Percentiles rank a stretch among this genome's conserved stretches.
These are phyloP conservation scores for Psittacula derbiana DNA, from an alignment of 2,797 vertebrate genomes.

Conservation along the genomic window DNA sequence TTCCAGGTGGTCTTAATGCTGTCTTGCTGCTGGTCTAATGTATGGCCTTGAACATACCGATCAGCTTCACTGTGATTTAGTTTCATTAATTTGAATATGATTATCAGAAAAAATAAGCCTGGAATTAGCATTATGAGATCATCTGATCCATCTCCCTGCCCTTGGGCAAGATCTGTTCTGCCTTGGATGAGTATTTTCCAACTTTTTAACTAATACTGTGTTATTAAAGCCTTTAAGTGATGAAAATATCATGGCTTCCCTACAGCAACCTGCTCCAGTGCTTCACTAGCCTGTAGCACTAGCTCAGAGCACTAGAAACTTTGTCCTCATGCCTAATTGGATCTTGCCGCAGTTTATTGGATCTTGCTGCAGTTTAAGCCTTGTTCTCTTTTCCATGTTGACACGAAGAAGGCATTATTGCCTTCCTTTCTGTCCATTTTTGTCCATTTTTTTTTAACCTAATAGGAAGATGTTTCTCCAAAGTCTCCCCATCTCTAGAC, in stretches of 20 bases:
- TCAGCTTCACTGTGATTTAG: not conserved
- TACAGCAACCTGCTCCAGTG: not conserved
- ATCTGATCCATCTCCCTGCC: not conserved
- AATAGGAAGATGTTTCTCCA: not conserved
- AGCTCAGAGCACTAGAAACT: not conserved
- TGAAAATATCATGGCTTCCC: not conserved
- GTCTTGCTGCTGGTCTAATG: not conserved
- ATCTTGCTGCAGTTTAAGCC: not conserved
- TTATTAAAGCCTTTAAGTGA: not conserved
- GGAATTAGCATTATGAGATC: not conserved
- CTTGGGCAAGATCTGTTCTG: not conserved
- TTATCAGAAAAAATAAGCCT: slow-evolving; percentile 14
- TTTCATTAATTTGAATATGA: not conserved
- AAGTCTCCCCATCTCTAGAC: not conserved
- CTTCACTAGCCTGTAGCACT: not conserved
- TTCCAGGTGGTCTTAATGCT: not conserved
- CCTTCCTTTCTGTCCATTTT: not conserved
- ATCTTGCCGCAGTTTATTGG: not conserved
- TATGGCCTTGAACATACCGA: not conserved
- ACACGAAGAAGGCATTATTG: not conserved
- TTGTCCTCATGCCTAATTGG: not conserved
- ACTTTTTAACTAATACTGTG: not conserved
- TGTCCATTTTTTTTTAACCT: not conserved
- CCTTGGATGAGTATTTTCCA: not conserved
- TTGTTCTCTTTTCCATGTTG: not conserved